Conservation (phyloP, 2,797 vertebrate species). For the Alexandromys oeconomus region DNA sequence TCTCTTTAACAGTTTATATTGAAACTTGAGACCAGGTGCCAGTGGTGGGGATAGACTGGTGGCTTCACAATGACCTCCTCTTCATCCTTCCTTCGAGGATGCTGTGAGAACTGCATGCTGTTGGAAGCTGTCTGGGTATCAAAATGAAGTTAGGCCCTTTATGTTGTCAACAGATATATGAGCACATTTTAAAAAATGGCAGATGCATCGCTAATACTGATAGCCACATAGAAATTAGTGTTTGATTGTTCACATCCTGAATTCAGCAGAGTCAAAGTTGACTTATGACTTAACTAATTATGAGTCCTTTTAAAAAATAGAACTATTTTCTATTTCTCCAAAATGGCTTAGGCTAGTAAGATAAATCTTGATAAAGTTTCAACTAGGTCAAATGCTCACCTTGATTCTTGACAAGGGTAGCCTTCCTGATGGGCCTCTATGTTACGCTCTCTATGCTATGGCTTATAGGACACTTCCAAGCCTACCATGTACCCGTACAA, state of each 20-base stretch:
- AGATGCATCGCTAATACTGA: background rate
- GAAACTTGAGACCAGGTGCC: background rate
- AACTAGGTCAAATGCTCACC: background rate
- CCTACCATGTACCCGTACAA: background rate
- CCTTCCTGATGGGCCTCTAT: background rate
- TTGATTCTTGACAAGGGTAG: background rate
- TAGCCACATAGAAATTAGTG: background rate
- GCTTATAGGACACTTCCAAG: background rate
- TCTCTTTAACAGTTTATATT: background rate
- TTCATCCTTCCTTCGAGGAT: background rate
- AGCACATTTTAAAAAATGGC: background rate
- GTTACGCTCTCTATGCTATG: background rate
- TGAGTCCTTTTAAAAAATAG: background rate
- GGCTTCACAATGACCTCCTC: background rate
- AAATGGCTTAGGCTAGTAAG: background rate
- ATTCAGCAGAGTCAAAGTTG: background rate
- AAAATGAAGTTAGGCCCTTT: background rate
- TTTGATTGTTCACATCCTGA: background rate
- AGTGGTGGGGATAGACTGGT: background rate
- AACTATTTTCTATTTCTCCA: constrained; percentile 16
- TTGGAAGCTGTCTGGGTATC: background rate
- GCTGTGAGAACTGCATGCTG: background rate
- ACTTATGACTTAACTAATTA: constrained; percentile 35
- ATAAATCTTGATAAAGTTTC: background rate
- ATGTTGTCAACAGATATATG: background rate